These are phyloP conservation scores for Agapostemon virescens DNA, from an alignment of 2,888 invertebrate species.

Conservation along the genomic window DNA sequence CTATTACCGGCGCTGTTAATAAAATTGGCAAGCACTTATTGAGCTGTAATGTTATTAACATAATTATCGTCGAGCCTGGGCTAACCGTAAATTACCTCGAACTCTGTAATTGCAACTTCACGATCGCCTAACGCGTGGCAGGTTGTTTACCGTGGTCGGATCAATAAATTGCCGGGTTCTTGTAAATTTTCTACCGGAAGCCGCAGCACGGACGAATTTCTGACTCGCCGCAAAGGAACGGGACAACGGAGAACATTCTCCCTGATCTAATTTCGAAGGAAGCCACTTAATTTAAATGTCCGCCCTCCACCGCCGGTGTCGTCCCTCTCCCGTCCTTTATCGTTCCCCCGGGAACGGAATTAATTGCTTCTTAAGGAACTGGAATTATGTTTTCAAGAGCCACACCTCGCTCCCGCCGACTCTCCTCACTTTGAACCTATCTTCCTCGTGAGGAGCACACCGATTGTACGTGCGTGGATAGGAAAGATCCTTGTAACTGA, in stretches of 20 bases:
- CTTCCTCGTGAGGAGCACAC: background rate
- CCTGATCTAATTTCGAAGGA: constrained; percentile 77
- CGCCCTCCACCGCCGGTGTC: constrained; percentile 39
- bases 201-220: constrained; percentile 32
- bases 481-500: too few species aligned
- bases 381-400: constrained; percentile 76
- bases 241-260: constrained; percentile 64
- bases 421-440: background rate
- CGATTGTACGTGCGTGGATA: too few species aligned
- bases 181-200: constrained; percentile 33
- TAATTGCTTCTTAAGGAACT: constrained; percentile 78
- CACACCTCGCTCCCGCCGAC: constrained; percentile 40
- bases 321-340: constrained; percentile 58
- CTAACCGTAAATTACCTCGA: background rate
- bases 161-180: constrained; percentile 25
- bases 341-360: constrained; percentile 73
- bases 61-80: background rate
- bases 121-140: background rate
- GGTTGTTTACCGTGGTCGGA: background rate
- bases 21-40: background rate
- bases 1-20: background rate
- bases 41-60: background rate
- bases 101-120: background rate
- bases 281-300: constrained; percentile 77
- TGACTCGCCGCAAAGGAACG: constrained; percentile 39